phyloP scores from a whole-genome alignment of 1,140 invertebrate genomes.

The Magallana gigas region DNA sequence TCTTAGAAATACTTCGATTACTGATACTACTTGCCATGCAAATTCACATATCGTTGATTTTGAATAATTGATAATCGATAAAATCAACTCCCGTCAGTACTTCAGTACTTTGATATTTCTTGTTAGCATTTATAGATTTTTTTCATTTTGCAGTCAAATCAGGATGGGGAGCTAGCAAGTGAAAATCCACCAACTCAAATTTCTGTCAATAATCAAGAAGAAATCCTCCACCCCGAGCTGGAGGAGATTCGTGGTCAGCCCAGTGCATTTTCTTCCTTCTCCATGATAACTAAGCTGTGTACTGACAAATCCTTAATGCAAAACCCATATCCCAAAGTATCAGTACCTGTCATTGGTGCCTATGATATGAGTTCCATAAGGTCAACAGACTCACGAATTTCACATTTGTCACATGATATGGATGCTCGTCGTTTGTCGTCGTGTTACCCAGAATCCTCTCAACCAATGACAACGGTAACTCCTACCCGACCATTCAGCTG shows the following conservation, averaged over 20 bases:
- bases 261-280: constrained; percentile 68
- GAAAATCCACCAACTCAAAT: constrained; percentile 57
- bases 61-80: too few species aligned
- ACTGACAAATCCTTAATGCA: constrained; percentile 72
- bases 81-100: too few species aligned
- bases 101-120: too few species aligned
- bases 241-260: constrained; percentile 71
- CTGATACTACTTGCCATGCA: too few species aligned
- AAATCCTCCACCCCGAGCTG: constrained; percentile 73
- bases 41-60: too few species aligned
- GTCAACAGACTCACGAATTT: constrained; percentile 71
- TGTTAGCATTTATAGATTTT: background rate
- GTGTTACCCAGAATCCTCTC: constrained; percentile 64
- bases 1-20: too few species aligned
- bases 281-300: constrained; percentile 74
- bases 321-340: constrained; percentile 59
- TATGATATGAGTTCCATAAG: constrained; percentile 72
- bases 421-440: constrained; percentile 72
- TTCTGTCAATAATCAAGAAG: constrained; percentile 69
- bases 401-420: constrained; percentile 66
- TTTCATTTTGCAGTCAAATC: constrained; percentile 12
- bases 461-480: constrained; percentile 64
- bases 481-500: constrained; percentile 73
- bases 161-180: background rate
- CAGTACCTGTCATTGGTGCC: constrained; percentile 56